Evolutionary conservation across 2,113 vertebrate genomes (phyloP).

Genomic region (Ictalurus furcatus): DNA sequence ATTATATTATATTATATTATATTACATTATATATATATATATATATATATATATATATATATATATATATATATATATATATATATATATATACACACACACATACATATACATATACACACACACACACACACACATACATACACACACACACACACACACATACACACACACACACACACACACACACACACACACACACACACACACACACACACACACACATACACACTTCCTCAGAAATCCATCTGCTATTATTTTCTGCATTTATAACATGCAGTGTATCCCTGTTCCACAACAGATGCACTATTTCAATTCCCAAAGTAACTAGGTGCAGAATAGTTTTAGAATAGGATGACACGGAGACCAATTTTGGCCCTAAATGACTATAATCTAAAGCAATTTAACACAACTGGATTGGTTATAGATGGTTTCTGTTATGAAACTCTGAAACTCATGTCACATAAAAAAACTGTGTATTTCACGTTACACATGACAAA

Average conservation of each 20-base stretch:
- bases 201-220: slow-evolving; percentile 20
- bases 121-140: slow-evolving; percentile 54
- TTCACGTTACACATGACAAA: not conserved
- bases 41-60: too few relatives aligned
- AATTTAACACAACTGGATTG: not conserved
- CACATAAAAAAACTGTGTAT: not conserved
- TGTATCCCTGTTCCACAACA: not conserved
- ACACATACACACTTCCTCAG: slow-evolving; percentile 50
- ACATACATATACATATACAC: too few relatives aligned
- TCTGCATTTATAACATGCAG: not conserved
- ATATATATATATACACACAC: too few relatives aligned
- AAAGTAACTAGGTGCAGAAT: not conserved
- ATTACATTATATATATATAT: slow-evolving; percentile 37
- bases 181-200: not conserved
- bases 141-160: slow-evolving; percentile 37
- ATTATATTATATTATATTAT: too few relatives aligned
- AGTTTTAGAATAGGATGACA: not conserved
- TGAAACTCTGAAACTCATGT: not conserved
- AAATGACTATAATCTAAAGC: not conserved
- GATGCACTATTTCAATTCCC: not conserved
- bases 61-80: too few relatives aligned
- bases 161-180: slow-evolving; percentile 60
- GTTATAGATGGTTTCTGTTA: not conserved
- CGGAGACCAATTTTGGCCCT: not conserved
- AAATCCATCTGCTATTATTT: not conserved